Evolutionary conservation across 2,888 invertebrate species (phyloP).

Genomic region (Metallyticus violacea): DNA sequence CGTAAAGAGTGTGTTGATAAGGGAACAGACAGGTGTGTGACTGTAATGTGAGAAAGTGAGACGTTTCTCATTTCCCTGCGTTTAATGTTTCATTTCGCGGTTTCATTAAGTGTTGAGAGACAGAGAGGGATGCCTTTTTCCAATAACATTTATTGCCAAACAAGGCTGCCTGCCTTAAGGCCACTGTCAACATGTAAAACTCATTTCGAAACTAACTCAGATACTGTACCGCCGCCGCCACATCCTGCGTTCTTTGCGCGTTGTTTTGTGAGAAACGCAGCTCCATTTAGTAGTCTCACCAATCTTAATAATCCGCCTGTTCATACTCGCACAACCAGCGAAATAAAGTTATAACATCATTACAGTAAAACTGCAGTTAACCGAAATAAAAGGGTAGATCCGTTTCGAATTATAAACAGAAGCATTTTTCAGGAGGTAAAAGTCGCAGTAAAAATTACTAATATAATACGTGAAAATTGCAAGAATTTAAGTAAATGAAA

Average conservation of each 20-base stretch:
- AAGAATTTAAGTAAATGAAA: too few species aligned
- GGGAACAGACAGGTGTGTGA: background rate
- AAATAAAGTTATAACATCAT: too few species aligned
- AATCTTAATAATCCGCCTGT: too few species aligned
- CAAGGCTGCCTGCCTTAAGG: conserved; percentile 28
- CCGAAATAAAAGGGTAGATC: too few species aligned
- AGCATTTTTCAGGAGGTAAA: too few species aligned
- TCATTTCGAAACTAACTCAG: conserved; percentile 34
- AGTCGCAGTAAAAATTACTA: too few species aligned
- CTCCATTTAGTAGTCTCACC: too few species aligned
- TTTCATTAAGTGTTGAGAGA: background rate
- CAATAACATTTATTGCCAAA: conserved; percentile 36
- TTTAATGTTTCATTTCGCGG: background rate
- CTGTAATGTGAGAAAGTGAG: background rate
- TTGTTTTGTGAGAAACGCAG: too few species aligned
- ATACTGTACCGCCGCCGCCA: background rate
- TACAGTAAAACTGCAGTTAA: too few species aligned
- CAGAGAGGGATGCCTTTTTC: conserved; percentile 23
- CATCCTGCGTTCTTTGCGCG: background rate
- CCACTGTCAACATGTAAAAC: conserved; percentile 35
- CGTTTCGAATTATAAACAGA: too few species aligned
- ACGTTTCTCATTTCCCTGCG: background rate
- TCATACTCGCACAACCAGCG: too few species aligned
- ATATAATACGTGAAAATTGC: too few species aligned
- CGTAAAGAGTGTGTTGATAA: background rate